Base-by-base conservation (phyloP, 2,888 invertebrate genomes). In the Leptopilina syphax region DNA sequence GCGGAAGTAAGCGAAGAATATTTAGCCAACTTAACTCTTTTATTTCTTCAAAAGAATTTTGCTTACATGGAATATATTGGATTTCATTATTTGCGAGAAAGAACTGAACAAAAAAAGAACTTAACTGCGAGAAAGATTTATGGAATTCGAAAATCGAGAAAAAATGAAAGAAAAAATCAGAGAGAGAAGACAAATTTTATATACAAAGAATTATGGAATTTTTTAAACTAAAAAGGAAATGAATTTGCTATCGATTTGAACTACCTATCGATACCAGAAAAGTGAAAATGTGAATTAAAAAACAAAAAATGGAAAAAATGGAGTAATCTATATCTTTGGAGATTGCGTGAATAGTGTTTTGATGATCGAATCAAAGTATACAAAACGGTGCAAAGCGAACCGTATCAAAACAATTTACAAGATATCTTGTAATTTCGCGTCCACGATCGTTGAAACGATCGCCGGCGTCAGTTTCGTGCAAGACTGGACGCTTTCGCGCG, bases 401-500 rank as follows among this genome's bases (percentile, higher is more conserved):
- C 73, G 41, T 41, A 73, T 73, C 73, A 57, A 73, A 73, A 73
- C 57, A 73, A 73, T 57, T 73, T 73, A 57, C 54, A 57, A 73
- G 57, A 57, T 57, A 73, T 73, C 41, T 57, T 34, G 57, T 57
- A 34, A 73, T 41, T 73, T 57, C n/a, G 50, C n/a, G 34, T 54
- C 57, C 9, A 73, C 34, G 54, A 73, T 73, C 57, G 34, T 73
- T 73, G 54, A 34, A 13, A 73, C n/a, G 18, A 73, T 41, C 41
- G 54, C 34, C 4, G 34, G 34, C 41, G 57, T 60, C 57, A n/a
- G 34, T n/a, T 73, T 79, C 54, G 65, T 54, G 60, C 76, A 82
- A 79, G 79, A 79, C 65, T 70, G 73, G 78, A 77, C 78, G 81
- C 81, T 84, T 83, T 83, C 83, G 80, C 83, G 81, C 78, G 78